Base-by-base conservation (phyloP, 2,888 invertebrate species). In the Leucophenga montana region DNA sequence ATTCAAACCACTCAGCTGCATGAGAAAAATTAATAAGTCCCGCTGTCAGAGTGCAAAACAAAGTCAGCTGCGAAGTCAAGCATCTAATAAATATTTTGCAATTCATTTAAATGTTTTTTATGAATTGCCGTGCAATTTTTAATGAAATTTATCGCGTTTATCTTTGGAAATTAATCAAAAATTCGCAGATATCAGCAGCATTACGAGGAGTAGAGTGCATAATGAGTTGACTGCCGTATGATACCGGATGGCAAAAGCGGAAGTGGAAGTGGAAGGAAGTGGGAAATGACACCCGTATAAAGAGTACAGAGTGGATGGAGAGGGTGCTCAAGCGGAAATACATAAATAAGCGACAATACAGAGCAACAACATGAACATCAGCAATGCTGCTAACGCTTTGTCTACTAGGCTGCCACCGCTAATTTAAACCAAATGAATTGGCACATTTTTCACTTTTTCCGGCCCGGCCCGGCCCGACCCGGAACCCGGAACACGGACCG, bases 371-470 rank as follows among this genome's bases (percentile, higher is more conserved):
- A 64, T 16, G 31, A 66, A 61, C 61, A 70, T 46, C 67, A 78
- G 72, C 73, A 22, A n/a, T n/a, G n/a, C n/a, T n/a, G n/a, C n/a
- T n/a, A n/a, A n/a, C n/a, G 20, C 46, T 64, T 46, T 64, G 22
- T 48, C 22, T 46, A 2, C n/a, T 33, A 57, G 31, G 62, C 27
- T 46, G 46, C 22, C 16, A 62, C 78, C 85, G 85, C 85, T 87
- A 86, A 87, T 86, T 87, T 85, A 85, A 86, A 85, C 85, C 83
- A 87, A 86, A 86, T 86, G 86, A 86, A 86, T 86, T 86, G 86
- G 86, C 86, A 87, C 83, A 86, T 87, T 86, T 86, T 86, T 86
- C 86, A 86, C 85, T 85, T 85, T 79, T 77, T 70, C 27, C 59
- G 62, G 14, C 14, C 46, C 39, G 39, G 8, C 3, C 39, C 39